These are phyloP conservation scores for Synodontis membranacea DNA, from an alignment of 2,113 vertebrate species.

Conservation along the genomic window DNA sequence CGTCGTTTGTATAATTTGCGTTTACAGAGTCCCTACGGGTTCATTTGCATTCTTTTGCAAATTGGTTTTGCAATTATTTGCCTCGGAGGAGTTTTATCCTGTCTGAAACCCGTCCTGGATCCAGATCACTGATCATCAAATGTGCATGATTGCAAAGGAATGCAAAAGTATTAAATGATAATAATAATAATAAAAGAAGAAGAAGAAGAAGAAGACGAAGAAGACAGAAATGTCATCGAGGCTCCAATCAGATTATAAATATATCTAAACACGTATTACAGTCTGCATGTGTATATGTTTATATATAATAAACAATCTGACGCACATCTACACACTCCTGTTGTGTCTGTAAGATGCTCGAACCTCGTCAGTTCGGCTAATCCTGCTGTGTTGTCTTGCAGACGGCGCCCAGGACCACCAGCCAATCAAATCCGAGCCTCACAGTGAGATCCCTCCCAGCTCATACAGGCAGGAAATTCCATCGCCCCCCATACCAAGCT, in stretches of 20 bases:
- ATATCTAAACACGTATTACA: too few relatives aligned
- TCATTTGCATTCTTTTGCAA: neutral
- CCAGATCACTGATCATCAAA: neutral
- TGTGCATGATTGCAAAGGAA: too few relatives aligned
- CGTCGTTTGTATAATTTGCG: neutral
- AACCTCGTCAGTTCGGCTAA: neutral
- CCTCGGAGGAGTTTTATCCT: neutral
- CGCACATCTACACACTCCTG: neutral
- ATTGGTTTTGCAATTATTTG: neutral
- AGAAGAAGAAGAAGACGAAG: neutral
- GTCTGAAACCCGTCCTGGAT: neutral
- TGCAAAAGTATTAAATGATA: neutral
- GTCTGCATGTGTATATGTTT: too few relatives aligned
- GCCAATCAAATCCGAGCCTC: constrained; percentile 87
- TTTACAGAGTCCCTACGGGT: neutral
- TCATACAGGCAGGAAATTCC: constrained; percentile 82
- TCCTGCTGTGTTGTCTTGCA: constrained; percentile 14
- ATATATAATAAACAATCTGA: neutral
- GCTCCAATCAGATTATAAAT: too few relatives aligned
- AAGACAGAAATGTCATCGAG: too few relatives aligned
- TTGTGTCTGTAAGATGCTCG: neutral
- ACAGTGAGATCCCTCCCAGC: constrained; percentile 66
- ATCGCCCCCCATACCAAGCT: constrained; percentile 75
- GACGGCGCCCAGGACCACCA: constrained; percentile 69
- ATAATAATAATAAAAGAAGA: too few relatives aligned